Percentiles rank a stretch among this genome's conserved stretches.
Evolutionary conservation across 2,888 invertebrate genomes (phyloP).

Genomic region (Orchestes rusci): DNA sequence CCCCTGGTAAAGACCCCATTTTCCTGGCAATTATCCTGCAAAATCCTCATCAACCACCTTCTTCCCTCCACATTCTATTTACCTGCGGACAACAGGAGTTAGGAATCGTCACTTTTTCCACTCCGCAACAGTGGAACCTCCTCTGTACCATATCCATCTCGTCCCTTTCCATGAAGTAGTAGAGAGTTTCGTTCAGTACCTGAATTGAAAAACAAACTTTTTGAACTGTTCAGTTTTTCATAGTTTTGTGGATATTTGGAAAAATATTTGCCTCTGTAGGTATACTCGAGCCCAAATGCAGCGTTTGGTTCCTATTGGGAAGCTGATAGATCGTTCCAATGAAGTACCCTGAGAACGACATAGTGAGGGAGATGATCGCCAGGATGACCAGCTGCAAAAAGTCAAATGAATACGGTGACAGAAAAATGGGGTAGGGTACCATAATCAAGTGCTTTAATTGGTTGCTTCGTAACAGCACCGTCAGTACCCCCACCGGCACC

Average conservation of each 20-base stretch:
- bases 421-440: neutral
- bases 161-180: neutral
- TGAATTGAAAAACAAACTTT: too few species aligned
- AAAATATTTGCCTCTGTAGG: slow-evolving; percentile 8
- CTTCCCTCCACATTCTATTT: too few species aligned
- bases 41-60: too few species aligned
- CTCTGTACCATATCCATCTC: too few species aligned
- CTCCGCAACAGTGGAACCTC: slow-evolving; percentile 12
- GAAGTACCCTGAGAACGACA: slow-evolving; percentile 7
- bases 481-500: slow-evolving; percentile 5
- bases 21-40: slow-evolving; percentile 5
- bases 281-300: slow-evolving; percentile 6
- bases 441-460: neutral
- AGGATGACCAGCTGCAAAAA: slow-evolving; percentile 8
- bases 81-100: slow-evolving; percentile 13
- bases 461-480: slow-evolving; percentile 3
- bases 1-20: slow-evolving; percentile 2
- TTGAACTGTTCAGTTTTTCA: too few species aligned
- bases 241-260: too few species aligned
- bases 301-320: slow-evolving; percentile 8
- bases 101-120: slow-evolving; percentile 6
- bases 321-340: slow-evolving; percentile 15
- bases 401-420: neutral
- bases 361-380: neutral
- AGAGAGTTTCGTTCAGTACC: slow-evolving; percentile 14